Conservation (phyloP, 2,888 invertebrate species). For the Eutolmus rufibarbis region DNA sequence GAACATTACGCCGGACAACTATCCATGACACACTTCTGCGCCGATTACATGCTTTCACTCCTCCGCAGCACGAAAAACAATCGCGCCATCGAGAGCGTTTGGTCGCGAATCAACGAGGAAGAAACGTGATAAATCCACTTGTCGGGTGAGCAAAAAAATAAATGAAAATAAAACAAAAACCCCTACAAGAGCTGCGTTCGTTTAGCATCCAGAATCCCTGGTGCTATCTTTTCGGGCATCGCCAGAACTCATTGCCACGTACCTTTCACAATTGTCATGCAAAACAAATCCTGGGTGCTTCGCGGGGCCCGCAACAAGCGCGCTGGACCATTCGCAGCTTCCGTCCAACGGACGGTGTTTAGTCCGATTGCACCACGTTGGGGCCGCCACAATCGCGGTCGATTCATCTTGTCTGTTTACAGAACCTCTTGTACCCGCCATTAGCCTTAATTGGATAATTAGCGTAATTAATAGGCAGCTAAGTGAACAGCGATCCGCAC, state of each 20-base stretch:
- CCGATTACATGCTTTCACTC: neutral
- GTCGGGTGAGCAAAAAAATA: neutral
- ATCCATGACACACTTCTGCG: neutral
- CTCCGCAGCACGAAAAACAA: neutral
- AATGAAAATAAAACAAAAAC: neutral
- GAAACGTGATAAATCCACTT: slow-evolving; percentile 1
- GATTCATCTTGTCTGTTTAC: slow-evolving; percentile 33
- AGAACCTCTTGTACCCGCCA: slow-evolving; percentile 30
- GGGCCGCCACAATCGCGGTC: neutral
- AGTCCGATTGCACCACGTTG: neutral
- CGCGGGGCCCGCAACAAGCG: neutral
- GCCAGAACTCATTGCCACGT: neutral
- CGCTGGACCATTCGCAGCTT: neutral
- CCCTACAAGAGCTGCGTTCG: neutral
- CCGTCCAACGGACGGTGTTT: neutral
- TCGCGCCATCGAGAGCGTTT: neutral
- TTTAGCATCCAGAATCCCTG: neutral
- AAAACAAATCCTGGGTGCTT: neutral
- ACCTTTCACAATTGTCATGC: slow-evolving; percentile 1
- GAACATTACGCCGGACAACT: neutral
- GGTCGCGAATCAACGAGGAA: neutral
- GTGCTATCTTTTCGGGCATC: neutral
- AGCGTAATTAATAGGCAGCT: slow-evolving; percentile 24
- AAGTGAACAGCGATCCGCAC: slow-evolving; percentile 6
- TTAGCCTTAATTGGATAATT: slow-evolving; percentile 40